Percentiles rank a stretch among this genome's conserved stretches.
phyloP scores from a whole-genome alignment of 1,140 invertebrate species.

The Lordiphosa clarofinis region DNA sequence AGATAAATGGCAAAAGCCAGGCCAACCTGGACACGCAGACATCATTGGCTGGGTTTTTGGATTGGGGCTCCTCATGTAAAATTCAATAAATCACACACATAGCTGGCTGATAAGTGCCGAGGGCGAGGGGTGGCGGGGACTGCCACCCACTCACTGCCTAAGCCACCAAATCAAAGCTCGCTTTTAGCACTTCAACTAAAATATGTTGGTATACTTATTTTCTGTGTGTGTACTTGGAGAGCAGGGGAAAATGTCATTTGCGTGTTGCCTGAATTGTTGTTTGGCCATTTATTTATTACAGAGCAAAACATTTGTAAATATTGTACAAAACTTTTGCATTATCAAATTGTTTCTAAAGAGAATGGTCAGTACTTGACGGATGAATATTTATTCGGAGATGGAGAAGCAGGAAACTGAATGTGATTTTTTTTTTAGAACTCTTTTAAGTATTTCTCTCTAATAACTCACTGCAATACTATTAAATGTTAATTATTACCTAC shows the following conservation, averaged over 20 bases:
- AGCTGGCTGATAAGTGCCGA: slow-evolving; percentile 43
- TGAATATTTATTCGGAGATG: too few species aligned
- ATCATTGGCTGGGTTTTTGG: slow-evolving; percentile 14
- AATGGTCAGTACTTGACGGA: too few species aligned
- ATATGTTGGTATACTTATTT: background rate
- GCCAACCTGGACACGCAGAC: slow-evolving; percentile 52
- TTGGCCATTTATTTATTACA: slow-evolving; percentile 48
- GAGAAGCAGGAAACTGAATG: too few species aligned
- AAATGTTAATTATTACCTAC: slow-evolving; percentile 39
- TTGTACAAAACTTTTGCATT: slow-evolving; percentile 70
- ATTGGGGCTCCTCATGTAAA: slow-evolving; percentile 58
- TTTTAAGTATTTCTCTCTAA: too few species aligned
- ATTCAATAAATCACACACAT: slow-evolving; percentile 71
- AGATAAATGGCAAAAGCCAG: slow-evolving; percentile 66
- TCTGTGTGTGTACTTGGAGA: background rate
- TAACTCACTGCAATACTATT: background rate
- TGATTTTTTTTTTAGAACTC: too few species aligned
- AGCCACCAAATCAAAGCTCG: slow-evolving; percentile 55
- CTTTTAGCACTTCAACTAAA: slow-evolving; percentile 66
- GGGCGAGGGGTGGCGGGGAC: slow-evolving; percentile 1
- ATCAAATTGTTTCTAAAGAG: slow-evolving; percentile 17
- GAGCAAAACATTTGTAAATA: slow-evolving; percentile 70
- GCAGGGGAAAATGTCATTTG: slow-evolving; percentile 43
- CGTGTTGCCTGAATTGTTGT: slow-evolving; percentile 38
- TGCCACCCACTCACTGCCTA: slow-evolving; percentile 40